phyloP scores from a whole-genome alignment of 2,797 vertebrate species.

The Adrianichthys oophorus region DNA sequence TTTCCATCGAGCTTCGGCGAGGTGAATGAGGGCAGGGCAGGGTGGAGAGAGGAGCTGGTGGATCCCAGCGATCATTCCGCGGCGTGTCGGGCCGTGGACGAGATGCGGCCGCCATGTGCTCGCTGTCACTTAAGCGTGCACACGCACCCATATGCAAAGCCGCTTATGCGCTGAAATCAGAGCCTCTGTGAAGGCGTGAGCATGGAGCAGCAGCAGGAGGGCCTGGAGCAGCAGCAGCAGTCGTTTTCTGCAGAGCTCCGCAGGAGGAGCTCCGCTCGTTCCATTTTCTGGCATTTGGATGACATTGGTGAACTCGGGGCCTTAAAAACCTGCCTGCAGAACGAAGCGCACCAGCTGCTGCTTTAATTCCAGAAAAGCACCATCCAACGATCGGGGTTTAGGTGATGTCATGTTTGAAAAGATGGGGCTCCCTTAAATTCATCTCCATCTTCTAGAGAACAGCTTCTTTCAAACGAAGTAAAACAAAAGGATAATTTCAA shows the following conservation, averaged over 20 bases:
- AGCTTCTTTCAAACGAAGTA: not conserved
- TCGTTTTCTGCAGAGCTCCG: no score
- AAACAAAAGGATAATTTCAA: not conserved
- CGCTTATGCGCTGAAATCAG: not conserved
- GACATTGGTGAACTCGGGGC: no score
- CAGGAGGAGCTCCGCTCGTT: no score
- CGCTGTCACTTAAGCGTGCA: conserved; percentile 54
- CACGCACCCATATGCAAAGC: conserved; percentile 16
- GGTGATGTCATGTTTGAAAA: conserved; percentile 45
- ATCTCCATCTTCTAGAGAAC: conserved; percentile 5
- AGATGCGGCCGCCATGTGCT: conserved; percentile 70
- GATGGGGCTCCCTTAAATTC: conserved; percentile 4
- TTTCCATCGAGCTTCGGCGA: conserved; percentile 55
- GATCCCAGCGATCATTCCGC: conserved; percentile 39
- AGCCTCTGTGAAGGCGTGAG: no score
- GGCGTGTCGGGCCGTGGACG: conserved; percentile 74
- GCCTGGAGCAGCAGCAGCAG: no score
- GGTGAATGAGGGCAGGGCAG: conserved; percentile 57
- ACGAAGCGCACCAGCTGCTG: no score
- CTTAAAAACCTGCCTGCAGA: no score
- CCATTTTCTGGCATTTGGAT: no score
- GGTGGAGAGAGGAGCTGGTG: conserved; percentile 33
- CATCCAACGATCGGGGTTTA: conserved; percentile 7
- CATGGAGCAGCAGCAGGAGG: no score
- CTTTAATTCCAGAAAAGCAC: not conserved